Evolutionary conservation across 37 sponge, comb jelly and placozoan species (phyloP).

Genomic region (Corticium candelabrum): DNA sequence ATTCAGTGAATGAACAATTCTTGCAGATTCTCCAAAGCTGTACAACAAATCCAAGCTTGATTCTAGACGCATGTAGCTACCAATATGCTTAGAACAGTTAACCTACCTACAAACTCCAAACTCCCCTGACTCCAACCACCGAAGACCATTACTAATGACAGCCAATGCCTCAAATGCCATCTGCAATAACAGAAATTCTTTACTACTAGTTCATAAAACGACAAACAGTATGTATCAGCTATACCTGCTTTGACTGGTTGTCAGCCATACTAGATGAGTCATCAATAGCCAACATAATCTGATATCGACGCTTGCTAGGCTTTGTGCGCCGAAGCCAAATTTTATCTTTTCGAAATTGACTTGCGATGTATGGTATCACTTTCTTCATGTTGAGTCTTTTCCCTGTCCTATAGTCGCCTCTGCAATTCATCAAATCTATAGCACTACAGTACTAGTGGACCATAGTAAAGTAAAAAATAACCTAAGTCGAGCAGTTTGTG

Average conservation of each 20-base stretch:
- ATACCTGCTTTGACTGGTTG: slow-evolving; percentile 55
- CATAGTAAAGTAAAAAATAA: too few relatives aligned
- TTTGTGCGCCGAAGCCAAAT: slow-evolving; percentile 92
- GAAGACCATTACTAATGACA: slow-evolving; percentile 71
- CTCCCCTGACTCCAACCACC: slow-evolving; percentile 69
- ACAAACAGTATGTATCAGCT: background rate
- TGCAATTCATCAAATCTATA: slow-evolving; percentile 7
- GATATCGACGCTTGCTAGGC: slow-evolving; percentile 76
- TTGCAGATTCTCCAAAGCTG: slow-evolving; percentile 62
- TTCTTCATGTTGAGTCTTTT: slow-evolving; percentile 91
- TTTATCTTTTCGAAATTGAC: slow-evolving; percentile 83
- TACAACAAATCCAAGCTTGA: background rate
- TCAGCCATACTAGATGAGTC: slow-evolving; percentile 85
- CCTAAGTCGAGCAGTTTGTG: slow-evolving; percentile 77
- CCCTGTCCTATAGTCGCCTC: slow-evolving; percentile 89
- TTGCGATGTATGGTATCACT: slow-evolving; percentile 95
- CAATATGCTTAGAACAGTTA: background rate
- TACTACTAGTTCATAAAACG: background rate
- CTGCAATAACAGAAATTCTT: slow-evolving; percentile 22
- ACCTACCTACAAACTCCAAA: slow-evolving; percentile 76
- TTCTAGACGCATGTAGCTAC: background rate
- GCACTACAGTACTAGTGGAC: too few relatives aligned
- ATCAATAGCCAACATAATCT: slow-evolving; percentile 84
- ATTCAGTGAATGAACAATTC: slow-evolving; percentile 52
- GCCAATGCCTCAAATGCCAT: slow-evolving; percentile 90